Percentiles rank a stretch among this genome's conserved stretches.
Evolutionary conservation across 2,888 invertebrate species (phyloP).

Genomic region (Homarus gammarus): DNA sequence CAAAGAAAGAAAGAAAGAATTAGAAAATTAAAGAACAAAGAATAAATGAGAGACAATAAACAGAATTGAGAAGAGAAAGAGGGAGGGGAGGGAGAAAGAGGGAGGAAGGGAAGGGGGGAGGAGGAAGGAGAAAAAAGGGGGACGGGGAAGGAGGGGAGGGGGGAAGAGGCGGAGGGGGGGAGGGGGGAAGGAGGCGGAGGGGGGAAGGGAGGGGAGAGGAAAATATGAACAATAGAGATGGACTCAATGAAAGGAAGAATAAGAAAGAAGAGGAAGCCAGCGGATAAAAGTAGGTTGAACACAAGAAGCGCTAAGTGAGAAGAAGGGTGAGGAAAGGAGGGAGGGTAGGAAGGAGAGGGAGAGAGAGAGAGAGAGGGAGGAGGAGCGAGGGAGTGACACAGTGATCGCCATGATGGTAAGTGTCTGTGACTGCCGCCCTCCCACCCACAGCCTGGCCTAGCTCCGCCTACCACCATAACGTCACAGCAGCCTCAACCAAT

Average conservation of each 20-base stretch:
- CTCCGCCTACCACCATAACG: slow-evolving; percentile 25
- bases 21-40: too few species aligned
- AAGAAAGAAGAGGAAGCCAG: slow-evolving; percentile 13
- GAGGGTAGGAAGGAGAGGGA: not conserved
- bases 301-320: not conserved
- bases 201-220: not conserved
- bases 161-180: not conserved
- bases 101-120: not conserved
- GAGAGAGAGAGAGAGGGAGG: not conserved
- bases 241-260: not conserved
- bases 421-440: not conserved
- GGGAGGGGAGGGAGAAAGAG: not conserved
- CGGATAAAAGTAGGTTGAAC: not conserved
- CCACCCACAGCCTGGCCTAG: not conserved
- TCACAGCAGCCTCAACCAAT: slow-evolving; percentile 5
- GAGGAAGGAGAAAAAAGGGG: not conserved
- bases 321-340: not conserved
- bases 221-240: not conserved
- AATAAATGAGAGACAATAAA: too few species aligned
- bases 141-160: not conserved
- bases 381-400: not conserved
- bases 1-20: not conserved
- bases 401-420: slow-evolving; percentile 31
- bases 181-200: not conserved
- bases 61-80: too few species aligned